Evolutionary conservation across 2,888 invertebrate species (phyloP).

Genomic region (Galeruca laticollis): DNA sequence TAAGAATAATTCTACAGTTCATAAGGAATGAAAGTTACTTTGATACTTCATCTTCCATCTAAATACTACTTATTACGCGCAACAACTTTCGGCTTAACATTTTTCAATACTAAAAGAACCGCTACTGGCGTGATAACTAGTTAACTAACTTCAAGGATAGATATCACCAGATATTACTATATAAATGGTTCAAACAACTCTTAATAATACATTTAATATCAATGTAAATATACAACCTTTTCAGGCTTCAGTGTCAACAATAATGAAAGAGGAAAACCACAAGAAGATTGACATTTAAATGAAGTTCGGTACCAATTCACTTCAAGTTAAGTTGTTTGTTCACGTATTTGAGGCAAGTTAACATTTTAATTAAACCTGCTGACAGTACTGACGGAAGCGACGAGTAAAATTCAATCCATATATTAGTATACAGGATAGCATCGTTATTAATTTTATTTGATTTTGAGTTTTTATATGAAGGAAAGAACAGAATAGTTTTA

Average conservation of each 20-base stretch:
- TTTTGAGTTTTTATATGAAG: too few species aligned
- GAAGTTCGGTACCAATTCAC: background rate
- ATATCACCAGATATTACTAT: background rate
- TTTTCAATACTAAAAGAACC: background rate
- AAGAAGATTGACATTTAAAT: conserved; percentile 10
- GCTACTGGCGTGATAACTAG: background rate
- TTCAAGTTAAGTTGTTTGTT: background rate
- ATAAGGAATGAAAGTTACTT: too few species aligned
- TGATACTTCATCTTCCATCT: too few species aligned
- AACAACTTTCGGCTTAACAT: background rate
- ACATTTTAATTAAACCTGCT: background rate
- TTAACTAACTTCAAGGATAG: background rate
- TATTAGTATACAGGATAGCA: background rate
- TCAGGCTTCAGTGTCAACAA: conserved; percentile 14
- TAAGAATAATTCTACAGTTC: too few species aligned
- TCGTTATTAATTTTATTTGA: background rate
- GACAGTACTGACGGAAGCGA: background rate
- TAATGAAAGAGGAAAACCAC: conserved; percentile 4
- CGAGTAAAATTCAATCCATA: background rate
- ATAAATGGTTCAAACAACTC: background rate
- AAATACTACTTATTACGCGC: too few species aligned
- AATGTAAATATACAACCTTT: background rate
- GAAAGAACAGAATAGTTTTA: too few species aligned
- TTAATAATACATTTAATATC: background rate
- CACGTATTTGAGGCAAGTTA: background rate